A percentile compares a stretch with the other conserved stretches of the same genome.
Conservation (phyloP, 1,140 invertebrate species). For the Hestina assimilis region DNA sequence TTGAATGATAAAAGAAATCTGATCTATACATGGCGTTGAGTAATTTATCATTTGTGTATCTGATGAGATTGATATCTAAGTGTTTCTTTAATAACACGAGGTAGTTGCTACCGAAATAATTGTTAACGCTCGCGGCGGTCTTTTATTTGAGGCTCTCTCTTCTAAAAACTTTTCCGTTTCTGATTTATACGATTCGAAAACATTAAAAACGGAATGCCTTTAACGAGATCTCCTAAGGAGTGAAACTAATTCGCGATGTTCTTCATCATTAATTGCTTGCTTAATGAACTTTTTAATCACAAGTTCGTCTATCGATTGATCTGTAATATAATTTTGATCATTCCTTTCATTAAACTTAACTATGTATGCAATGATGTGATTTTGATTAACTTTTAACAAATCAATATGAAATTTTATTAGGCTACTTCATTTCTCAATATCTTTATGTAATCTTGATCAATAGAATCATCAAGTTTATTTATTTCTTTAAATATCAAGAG, state of each 20-base stretch:
- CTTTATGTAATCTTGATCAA: no score
- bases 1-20: slow-evolving; percentile 17
- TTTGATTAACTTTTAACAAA: slow-evolving; percentile 2
- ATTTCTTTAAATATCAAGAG: no score
- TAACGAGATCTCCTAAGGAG: not conserved
- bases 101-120: slow-evolving; percentile 5
- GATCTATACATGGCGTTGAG: slow-evolving; percentile 9
- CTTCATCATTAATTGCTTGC: not conserved
- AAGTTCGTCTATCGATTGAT: not conserved
- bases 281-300: not conserved
- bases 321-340: not conserved
- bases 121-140: slow-evolving; percentile 3
- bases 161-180: not conserved
- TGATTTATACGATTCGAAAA: slow-evolving; percentile 1
- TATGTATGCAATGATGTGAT: not conserved
- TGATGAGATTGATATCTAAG: slow-evolving; percentile 3
- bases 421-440: not conserved
- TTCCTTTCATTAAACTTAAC: not conserved
- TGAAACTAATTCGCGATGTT: slow-evolving; percentile 1
- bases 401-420: not conserved
- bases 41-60: slow-evolving; percentile 10
- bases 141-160: not conserved
- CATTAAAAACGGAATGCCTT: not conserved
- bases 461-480: no score
- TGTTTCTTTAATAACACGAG: slow-evolving; percentile 2